These are phyloP conservation scores for Leptodactylus fallax DNA, from an alignment of 2,797 vertebrate species.

Conservation along the genomic window DNA sequence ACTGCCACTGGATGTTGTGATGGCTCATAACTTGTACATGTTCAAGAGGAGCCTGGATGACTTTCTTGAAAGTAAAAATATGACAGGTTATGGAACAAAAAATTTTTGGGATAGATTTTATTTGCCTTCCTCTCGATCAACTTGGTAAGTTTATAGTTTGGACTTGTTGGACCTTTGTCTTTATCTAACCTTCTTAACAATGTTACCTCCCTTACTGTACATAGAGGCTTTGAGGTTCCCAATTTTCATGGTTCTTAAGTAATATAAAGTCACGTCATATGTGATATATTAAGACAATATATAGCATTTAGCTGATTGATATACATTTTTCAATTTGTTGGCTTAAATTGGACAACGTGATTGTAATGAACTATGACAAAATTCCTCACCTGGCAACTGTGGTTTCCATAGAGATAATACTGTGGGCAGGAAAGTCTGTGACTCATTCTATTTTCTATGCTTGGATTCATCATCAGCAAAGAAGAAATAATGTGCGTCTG, in stretches of 20 bases:
- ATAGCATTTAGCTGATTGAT: background rate
- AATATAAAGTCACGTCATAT: background rate
- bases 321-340: conserved; percentile 7
- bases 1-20: too few relatives aligned
- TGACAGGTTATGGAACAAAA: too few relatives aligned
- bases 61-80: too few relatives aligned
- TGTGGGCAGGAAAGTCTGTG: conserved; percentile 43
- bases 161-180: too few relatives aligned
- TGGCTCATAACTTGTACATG: too few relatives aligned
- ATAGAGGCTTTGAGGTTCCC: too few relatives aligned
- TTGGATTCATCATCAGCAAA: conserved; percentile 59
- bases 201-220: too few relatives aligned
- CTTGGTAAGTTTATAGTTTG: too few relatives aligned
- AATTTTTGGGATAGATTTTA: too few relatives aligned
- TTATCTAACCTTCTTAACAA: too few relatives aligned
- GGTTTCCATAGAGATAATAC: conserved; percentile 63
- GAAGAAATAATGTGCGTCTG: conserved; percentile 58
- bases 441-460: conserved; percentile 67
- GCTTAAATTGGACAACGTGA: conserved; percentile 60
- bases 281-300: background rate
- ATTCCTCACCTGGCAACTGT: conserved; percentile 63
- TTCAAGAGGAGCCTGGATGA: too few relatives aligned
- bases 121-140: too few relatives aligned
- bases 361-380: conserved; percentile 61
- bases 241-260: background rate